Evolutionary conservation across 2,888 invertebrate species (phyloP).

Genomic region (Stenichneumon culpator): DNA sequence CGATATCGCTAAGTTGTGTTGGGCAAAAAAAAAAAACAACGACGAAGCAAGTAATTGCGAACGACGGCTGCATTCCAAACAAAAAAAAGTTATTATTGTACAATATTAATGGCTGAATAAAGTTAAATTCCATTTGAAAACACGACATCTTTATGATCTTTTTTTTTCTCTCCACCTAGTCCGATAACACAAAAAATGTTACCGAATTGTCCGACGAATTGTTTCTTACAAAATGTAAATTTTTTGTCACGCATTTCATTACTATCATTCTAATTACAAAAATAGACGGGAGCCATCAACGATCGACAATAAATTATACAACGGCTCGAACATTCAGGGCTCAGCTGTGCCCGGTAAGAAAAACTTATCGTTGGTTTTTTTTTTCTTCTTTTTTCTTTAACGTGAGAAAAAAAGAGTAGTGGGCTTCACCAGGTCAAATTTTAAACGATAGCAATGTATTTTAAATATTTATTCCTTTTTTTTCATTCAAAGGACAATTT

Average conservation of each 20-base stretch:
- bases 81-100: conserved; percentile 56
- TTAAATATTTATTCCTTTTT: conserved; percentile 85
- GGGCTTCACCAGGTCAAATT: conserved; percentile 53
- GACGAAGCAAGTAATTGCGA: conserved; percentile 31
- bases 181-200: conserved; percentile 21
- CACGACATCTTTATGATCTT: not conserved
- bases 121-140: conserved; percentile 55
- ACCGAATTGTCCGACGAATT: conserved; percentile 18
- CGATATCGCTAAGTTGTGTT: conserved; percentile 44
- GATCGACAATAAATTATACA: conserved; percentile 12
- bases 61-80: conserved; percentile 43
- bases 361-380: not conserved
- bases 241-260: conserved; percentile 6
- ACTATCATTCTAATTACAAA: conserved; percentile 20
- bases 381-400: conserved; percentile 2
- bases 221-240: conserved; percentile 10
- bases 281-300: conserved; percentile 13
- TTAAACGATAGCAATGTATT: conserved; percentile 78
- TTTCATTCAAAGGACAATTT: conserved; percentile 84
- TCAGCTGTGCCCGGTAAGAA: not conserved
- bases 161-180: not conserved
- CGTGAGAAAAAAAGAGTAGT: conserved; percentile 13
- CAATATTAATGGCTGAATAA: conserved; percentile 53
- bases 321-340: conserved; percentile 14
- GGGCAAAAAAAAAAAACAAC: conserved; percentile 17